These are phyloP conservation scores for Periphyllus acericola DNA, from an alignment of 2,888 invertebrate genomes.

Conservation along the genomic window DNA sequence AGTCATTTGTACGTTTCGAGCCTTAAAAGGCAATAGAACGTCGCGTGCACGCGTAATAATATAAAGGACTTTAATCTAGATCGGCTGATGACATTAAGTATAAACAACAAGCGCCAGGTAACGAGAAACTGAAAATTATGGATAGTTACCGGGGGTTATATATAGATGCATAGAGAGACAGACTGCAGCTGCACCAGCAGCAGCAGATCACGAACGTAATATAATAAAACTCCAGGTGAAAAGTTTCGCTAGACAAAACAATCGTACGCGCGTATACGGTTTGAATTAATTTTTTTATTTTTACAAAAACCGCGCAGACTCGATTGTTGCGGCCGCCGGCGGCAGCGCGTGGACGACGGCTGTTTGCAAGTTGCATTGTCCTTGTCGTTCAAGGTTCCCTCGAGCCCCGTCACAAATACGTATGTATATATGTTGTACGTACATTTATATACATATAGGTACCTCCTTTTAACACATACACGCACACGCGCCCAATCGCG, in stretches of 20 bases:
- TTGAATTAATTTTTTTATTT: neutral
- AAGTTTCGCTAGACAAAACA: neutral
- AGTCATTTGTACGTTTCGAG: constrained; percentile 9
- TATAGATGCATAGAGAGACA: too few relatives aligned
- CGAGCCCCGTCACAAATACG: neutral
- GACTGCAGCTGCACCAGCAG: neutral
- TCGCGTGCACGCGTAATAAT: neutral
- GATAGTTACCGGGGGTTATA: neutral
- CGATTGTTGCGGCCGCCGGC: neutral
- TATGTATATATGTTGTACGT: neutral
- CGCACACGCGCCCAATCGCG: neutral
- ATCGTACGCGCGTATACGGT: neutral
- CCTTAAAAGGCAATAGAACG: constrained; percentile 20
- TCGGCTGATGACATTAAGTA: neutral
- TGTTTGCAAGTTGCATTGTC: constrained; percentile 39
- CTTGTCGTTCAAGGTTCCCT: constrained; percentile 44
- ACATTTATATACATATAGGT: too few relatives aligned
- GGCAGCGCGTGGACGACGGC: neutral
- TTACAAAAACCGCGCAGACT: neutral
- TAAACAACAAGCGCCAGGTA: neutral
- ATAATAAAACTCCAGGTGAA: neutral
- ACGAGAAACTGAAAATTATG: neutral
- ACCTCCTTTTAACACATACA: neutral
- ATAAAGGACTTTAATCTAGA: neutral
- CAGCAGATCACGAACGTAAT: neutral